Base-by-base conservation (phyloP, 2,113 vertebrate species). In the Erythrocercus mccallii region DNA sequence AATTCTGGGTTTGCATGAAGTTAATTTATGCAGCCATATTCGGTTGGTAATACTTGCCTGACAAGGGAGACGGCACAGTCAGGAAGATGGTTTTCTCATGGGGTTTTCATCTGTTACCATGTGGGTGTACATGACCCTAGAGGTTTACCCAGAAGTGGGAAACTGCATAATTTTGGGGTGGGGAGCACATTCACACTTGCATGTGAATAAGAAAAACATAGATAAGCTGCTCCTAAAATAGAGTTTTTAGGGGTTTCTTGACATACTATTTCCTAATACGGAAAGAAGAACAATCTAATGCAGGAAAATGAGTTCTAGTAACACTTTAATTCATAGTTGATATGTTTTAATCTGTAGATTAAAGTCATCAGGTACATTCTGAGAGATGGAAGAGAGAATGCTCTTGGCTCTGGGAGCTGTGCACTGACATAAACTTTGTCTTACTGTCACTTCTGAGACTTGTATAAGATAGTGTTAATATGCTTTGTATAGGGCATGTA, bases 111-210 rank as follows among this genome's bases (percentile, higher is more conserved):
- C 88, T 95, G 30, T 83, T 77, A 24, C 33, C 2, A 1, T n/a
- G 88, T 94, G 86, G 88, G 83, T 77, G 90, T 88, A 17, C 13
- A 3, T 73, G 80, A 81, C 95, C 86, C 82, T 47, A 88, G 94
- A 92, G 60, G 83, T 71, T 94, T 69, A 90, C 76, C 47, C 42
- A 78, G 35, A 81, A 83, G 86, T 73, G 90, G 90, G 86, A 95
- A 95, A 81, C 88, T 93, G 83, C 56, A 31, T 94, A 70, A 93
- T 84, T 93, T 69, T 86, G 56, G 60, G 42, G 25, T 87, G 74
- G n/a, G 66, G 73, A 82, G 18, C 1, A 1, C 31, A 27, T 92
- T 88, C 58, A 58, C 68, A 7, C 48, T 87, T 47, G 25, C 56
- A 64, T 56, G 31, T 37, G 47, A 33, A 51, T 69, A 79, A 83